Percentiles rank a stretch among this genome's conserved stretches.
phyloP scores from a whole-genome alignment of 2,888 invertebrate genomes.

The Eupithecia abbreviata region DNA sequence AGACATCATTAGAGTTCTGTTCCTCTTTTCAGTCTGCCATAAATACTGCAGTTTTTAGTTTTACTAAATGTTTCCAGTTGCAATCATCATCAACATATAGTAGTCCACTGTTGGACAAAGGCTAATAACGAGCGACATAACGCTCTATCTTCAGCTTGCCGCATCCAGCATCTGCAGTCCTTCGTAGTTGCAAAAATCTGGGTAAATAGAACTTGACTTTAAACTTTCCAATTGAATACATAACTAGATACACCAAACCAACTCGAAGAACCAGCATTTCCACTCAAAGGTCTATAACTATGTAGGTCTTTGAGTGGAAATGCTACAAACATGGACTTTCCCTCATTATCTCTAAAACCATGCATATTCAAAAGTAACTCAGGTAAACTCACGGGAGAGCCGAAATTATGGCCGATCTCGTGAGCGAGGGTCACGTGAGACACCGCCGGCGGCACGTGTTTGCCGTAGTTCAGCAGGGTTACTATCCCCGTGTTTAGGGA shows the following conservation, averaged over 20 bases:
- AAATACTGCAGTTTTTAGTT: neutral
- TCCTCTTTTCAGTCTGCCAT: neutral
- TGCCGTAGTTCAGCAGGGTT: slow-evolving; percentile 98
- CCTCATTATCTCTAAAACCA: neutral
- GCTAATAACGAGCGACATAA: too few relatives aligned
- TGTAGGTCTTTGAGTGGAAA: too few relatives aligned
- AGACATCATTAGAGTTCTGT: neutral
- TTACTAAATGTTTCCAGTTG: neutral
- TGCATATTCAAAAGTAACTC: slow-evolving; percentile 46
- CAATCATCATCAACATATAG: neutral
- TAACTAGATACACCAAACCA: slow-evolving; percentile 8
- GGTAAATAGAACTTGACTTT: neutral
- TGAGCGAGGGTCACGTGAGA: slow-evolving; percentile 99
- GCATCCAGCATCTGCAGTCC: too few relatives aligned
- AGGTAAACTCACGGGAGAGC: slow-evolving; percentile 89
- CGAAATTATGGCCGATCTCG: slow-evolving; percentile 99
- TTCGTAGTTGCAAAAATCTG: neutral
- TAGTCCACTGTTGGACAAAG: too few relatives aligned
- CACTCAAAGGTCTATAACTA: neutral
- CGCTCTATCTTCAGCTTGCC: too few relatives aligned
- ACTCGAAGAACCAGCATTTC: neutral
- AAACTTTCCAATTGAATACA: neutral
- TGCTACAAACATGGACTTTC: slow-evolving; percentile 1
- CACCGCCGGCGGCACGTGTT: slow-evolving; percentile 98
- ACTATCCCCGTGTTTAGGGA: slow-evolving; percentile 99